These are phyloP conservation scores for Digitonthophagus gazella DNA, from an alignment of 2,888 invertebrate genomes.

Conservation along the genomic window DNA sequence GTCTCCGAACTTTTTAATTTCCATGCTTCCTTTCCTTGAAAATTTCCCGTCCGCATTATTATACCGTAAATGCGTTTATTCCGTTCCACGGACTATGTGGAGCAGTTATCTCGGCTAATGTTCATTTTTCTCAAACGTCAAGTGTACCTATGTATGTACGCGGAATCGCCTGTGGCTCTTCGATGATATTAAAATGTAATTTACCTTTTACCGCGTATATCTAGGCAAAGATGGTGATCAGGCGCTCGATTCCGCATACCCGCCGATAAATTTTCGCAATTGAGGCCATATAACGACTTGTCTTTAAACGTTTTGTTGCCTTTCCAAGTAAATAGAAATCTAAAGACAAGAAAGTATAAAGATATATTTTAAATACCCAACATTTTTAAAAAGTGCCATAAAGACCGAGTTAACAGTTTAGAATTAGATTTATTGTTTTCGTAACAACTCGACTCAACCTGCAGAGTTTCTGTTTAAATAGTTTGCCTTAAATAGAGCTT, in stretches of 20 bases:
- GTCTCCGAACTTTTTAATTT: background rate
- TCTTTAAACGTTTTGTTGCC: background rate
- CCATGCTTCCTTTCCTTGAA: background rate
- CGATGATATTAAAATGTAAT: background rate
- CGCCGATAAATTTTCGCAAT: background rate
- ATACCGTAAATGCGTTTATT: slow-evolving; percentile 8
- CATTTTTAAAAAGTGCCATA: too few relatives aligned
- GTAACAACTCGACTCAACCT: too few relatives aligned
- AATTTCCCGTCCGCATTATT: background rate
- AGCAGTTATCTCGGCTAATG: slow-evolving; percentile 12
- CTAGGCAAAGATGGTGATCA: too few relatives aligned
- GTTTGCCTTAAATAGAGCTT: too few relatives aligned
- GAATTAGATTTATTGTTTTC: too few relatives aligned
- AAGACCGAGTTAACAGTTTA: too few relatives aligned
- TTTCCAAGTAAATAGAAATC: background rate
- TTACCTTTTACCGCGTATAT: background rate
- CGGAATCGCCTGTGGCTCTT: background rate
- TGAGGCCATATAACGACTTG: background rate
- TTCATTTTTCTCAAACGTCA: background rate
- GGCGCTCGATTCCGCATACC: too few relatives aligned
- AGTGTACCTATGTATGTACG: background rate
- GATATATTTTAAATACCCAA: too few relatives aligned
- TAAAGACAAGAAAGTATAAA: background rate
- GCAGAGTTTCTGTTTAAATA: too few relatives aligned
- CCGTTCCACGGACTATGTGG: slow-evolving; percentile 13